Percentiles rank a stretch among this genome's conserved stretches.
These are phyloP conservation scores for Chymomyza costata DNA, from an alignment of 1,140 invertebrate species.

Conservation along the genomic window DNA sequence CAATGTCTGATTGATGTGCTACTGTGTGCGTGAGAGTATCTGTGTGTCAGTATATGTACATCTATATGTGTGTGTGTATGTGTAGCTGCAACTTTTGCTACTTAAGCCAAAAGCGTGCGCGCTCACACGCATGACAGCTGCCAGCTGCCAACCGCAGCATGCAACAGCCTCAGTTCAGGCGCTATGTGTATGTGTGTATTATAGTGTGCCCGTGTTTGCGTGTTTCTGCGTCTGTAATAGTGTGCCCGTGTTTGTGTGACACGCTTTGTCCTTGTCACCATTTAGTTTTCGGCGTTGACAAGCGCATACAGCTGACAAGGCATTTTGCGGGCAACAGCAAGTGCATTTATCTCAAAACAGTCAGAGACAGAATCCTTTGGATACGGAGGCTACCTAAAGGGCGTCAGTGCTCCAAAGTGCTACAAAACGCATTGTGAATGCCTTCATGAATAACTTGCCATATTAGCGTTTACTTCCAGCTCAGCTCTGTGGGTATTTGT, in stretches of 20 bases:
- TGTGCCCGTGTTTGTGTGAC: conserved; percentile 16
- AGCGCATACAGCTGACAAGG: conserved; percentile 57
- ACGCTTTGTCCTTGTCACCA: conserved; percentile 66
- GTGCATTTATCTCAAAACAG: conserved; percentile 61
- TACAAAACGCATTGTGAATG: conserved; percentile 24
- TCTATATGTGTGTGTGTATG: conserved; percentile 15
- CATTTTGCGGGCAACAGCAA: conserved; percentile 24
- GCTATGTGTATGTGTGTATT: background rate
- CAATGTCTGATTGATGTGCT: conserved; percentile 56
- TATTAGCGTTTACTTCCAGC: conserved; percentile 44
- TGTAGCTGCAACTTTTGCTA: conserved; percentile 50
- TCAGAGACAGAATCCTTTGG: background rate
- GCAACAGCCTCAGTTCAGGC: background rate
- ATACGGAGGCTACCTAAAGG: background rate
- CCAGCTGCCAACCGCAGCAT: conserved; percentile 38
- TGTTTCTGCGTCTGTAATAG: conserved; percentile 28
- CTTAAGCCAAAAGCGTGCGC: conserved; percentile 38
- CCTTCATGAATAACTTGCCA: conserved; percentile 70
- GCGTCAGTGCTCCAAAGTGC: background rate
- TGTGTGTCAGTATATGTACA: no score
- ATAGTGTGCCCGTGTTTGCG: conserved; percentile 16
- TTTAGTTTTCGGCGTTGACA: conserved; percentile 71
- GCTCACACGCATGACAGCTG: conserved; percentile 62
- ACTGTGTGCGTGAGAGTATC: background rate
- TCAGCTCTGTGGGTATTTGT: conserved; percentile 57